phyloP scores from a whole-genome alignment of 2,113 vertebrate species.

The Odocoileus virginianus region DNA sequence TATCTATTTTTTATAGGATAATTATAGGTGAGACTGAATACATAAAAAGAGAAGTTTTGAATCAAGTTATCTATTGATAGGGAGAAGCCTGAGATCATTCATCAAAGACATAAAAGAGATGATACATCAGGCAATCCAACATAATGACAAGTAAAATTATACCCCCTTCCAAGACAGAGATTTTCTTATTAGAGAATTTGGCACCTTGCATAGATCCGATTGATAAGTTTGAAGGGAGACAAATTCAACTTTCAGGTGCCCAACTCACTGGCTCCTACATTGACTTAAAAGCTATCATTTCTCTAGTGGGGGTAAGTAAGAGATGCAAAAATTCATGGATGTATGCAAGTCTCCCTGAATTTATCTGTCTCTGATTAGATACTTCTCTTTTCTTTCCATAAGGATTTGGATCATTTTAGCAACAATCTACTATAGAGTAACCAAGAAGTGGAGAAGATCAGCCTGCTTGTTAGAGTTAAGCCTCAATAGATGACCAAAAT shows the following conservation, averaged over 20 bases:
- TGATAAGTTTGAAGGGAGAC: not conserved
- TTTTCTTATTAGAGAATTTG: not conserved
- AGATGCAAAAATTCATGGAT: not conserved
- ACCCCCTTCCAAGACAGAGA: not conserved
- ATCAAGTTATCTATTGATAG: not conserved
- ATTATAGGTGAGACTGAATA: not conserved
- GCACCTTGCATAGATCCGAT: not conserved
- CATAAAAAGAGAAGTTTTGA: not conserved
- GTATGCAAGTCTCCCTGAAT: not conserved
- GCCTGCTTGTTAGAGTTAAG: not conserved
- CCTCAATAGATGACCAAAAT: not conserved
- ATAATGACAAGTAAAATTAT: slow-evolving; percentile 22
- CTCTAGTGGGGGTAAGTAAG: not conserved
- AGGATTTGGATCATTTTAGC: not conserved
- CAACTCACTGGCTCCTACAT: not conserved
- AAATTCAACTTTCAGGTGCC: not conserved
- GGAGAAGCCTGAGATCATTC: not conserved
- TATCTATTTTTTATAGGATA: not conserved
- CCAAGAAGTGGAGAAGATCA: not conserved
- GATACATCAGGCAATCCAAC: not conserved
- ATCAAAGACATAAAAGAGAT: slow-evolving; percentile 22
- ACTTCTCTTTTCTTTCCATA: not conserved
- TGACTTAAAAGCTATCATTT: not conserved
- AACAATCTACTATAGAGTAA: not conserved
- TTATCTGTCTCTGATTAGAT: not conserved